These are phyloP conservation scores for Gobionotothen gibberifrons DNA, from an alignment of 2,797 vertebrate species.

Conservation along the genomic window DNA sequence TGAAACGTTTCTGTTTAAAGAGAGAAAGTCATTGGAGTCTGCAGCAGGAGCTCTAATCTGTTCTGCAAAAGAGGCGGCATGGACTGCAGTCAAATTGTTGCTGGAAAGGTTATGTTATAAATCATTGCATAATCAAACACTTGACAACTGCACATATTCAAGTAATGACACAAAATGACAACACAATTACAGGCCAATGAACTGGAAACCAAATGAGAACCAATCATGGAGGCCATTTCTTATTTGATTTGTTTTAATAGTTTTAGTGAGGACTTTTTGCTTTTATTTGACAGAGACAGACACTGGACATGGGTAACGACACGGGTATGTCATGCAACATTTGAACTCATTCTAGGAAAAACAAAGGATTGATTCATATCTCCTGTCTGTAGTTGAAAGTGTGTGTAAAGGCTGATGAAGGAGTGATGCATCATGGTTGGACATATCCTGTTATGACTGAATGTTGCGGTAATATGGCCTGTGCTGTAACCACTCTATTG, in stretches of 20 bases:
- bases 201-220: constrained; percentile 30
- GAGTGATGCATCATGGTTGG: constrained; percentile 59
- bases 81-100: constrained; percentile 28
- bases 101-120: constrained; percentile 53
- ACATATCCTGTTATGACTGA: too few relatives aligned
- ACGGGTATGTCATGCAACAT: too few relatives aligned
- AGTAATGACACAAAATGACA: constrained; percentile 46
- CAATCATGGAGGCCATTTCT: constrained; percentile 11
- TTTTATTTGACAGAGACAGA: too few relatives aligned
- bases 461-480: too few relatives aligned
- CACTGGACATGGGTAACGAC: too few relatives aligned
- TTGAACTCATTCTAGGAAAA: constrained; percentile 15
- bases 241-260: too few relatives aligned
- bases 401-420: constrained; percentile 29
- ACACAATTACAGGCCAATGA: constrained; percentile 27
- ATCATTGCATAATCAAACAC: constrained; percentile 53
- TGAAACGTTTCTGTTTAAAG: constrained; percentile 11
- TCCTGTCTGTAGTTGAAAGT: constrained; percentile 37
- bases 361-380: constrained; percentile 31
- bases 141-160: constrained; percentile 38
- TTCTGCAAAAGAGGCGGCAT: constrained; percentile 25
- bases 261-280: too few relatives aligned
- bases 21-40: constrained; percentile 16
- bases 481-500: too few relatives aligned
- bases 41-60: constrained; percentile 23